Evolutionary conservation across 2,113 vertebrate species (phyloP), one percentile per base, ranked within the genome.

Genomic region (Stegostoma tigrinum): DNA sequence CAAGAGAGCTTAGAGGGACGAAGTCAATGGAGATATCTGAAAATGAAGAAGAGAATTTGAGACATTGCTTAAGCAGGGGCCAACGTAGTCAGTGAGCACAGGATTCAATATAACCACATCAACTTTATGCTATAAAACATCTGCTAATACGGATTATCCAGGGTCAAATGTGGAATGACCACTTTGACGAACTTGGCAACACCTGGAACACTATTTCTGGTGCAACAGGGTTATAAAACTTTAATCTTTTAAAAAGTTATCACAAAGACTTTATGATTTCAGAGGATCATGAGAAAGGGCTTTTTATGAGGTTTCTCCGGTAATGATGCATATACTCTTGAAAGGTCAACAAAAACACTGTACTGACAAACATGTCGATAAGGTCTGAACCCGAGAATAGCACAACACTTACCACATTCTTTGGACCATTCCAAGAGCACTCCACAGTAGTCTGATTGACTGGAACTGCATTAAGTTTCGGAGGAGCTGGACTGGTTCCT

Each of bases 381-480:
- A 80, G 95, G 14, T 61, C 95, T 34, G 7, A 72, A 75, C 15
- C 38, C 6, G 19, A 95, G 70, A n/a, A 83, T 52, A 80, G 70
- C 45, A 95, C 78, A 61, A 24, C 27, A 95, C 96, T 97, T 93
- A 98, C 98, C 87, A 98, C 98, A 0, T 98, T 98, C 97, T 87
- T 96, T 0, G 98, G 98, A 68, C 98, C 97, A 0, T 97, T 98
- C 99, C 99, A 99, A 97, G 96, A 98, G 96, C 99, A 99, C 85
- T 99, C 98, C 96, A 99, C 99, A 0, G 98, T 97, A 0, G 98
- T 99, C 97, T 99, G 99, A 97, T 99, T 99, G 96, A 99, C 95
- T 55, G 99, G 98, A 95, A 98, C 98, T 96, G 98, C 98, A 97
- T 99, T 99, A 96, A 99, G 98, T 96, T 98, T 97, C 0, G 98